Conservation (phyloP, 2,113 vertebrate species). For the Anser brachyrhynchus region DNA sequence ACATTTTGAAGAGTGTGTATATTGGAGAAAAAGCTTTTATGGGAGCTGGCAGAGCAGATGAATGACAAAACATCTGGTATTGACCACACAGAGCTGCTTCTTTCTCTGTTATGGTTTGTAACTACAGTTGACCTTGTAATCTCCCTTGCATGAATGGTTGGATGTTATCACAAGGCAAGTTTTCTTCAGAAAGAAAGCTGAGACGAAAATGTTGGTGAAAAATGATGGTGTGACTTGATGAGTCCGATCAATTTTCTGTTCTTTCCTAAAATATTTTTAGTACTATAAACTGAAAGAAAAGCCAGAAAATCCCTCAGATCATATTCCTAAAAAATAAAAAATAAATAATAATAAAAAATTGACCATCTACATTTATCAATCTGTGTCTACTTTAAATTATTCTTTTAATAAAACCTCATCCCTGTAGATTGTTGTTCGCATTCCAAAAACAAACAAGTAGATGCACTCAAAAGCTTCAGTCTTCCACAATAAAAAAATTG, state of each 20-base stretch:
- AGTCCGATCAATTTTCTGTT: not conserved
- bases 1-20: not conserved
- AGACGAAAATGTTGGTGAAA: not conserved
- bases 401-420: not conserved
- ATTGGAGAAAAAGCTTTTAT: not conserved
- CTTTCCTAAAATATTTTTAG: not conserved
- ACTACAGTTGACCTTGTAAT: not conserved
- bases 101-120: not conserved
- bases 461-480: not conserved
- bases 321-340: not conserved
- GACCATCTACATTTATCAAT: not conserved
- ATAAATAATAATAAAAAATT: too few relatives aligned
- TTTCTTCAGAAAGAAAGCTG: not conserved
- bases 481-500: conserved; percentile 3
- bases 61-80: not conserved
- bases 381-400: not conserved
- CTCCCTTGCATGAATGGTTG: not conserved
- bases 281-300: not conserved
- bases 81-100: not conserved
- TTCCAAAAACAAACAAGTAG: not conserved
- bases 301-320: not conserved
- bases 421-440: not conserved
- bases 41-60: not conserved
- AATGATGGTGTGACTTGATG: not conserved
- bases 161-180: not conserved